Evolutionary conservation across 2,797 vertebrate species (phyloP).

Genomic region (Tauraco hartlaubi): DNA sequence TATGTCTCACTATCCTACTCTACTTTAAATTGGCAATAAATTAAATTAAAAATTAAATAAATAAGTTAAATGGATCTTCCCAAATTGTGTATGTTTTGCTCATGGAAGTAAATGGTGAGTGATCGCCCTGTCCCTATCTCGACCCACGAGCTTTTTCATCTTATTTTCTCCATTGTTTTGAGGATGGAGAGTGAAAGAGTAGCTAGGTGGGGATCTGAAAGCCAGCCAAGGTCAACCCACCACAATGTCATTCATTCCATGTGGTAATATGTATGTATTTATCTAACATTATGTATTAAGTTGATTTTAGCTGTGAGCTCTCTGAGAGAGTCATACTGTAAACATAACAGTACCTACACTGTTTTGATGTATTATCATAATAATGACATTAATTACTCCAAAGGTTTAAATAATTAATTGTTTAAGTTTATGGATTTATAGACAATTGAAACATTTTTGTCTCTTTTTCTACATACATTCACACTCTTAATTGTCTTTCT

Average conservation of each 20-base stretch:
- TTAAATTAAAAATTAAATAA: neutral
- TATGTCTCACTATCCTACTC: neutral
- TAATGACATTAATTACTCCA: neutral
- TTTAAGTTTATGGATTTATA: neutral
- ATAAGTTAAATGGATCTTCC: neutral
- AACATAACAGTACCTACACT: neutral
- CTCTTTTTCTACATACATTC: neutral
- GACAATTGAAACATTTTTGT: neutral
- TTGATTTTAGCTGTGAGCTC: neutral
- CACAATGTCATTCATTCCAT: neutral
- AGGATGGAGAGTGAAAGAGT: neutral
- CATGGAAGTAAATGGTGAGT: fast-evolving
- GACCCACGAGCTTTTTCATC: fast-evolving
- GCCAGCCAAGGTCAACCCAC: neutral
- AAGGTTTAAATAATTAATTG: neutral
- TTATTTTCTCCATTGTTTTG: neutral
- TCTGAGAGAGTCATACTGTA: neutral
- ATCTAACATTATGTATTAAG: neutral
- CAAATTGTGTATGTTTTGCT: neutral
- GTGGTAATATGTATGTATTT: neutral
- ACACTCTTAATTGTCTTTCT: neutral
- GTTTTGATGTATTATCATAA: neutral
- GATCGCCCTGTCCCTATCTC: neutral
- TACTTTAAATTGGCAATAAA: neutral
- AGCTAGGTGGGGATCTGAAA: neutral